These are phyloP conservation scores for Steinernema khuongi DNA, from an alignment of 1,140 invertebrate genomes.

Conservation along the genomic window DNA sequence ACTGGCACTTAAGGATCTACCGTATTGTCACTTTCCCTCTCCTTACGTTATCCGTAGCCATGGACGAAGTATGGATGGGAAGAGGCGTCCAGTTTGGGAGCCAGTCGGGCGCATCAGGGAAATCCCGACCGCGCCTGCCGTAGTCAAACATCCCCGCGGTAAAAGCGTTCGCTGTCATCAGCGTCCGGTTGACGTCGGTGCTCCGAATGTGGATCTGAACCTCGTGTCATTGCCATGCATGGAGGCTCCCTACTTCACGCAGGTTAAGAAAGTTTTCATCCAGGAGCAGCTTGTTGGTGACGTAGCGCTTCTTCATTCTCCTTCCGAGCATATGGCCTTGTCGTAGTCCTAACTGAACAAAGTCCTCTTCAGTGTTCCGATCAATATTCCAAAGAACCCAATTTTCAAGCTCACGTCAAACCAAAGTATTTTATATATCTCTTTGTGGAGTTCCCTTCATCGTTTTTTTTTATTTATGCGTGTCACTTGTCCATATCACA, in stretches of 20 bases:
- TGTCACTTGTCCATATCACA: no score
- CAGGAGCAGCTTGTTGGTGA: not conserved
- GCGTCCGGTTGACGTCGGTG: slow-evolving; percentile 36
- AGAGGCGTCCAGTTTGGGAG: slow-evolving; percentile 36
- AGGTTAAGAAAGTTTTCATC: not conserved
- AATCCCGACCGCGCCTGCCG: slow-evolving; percentile 30
- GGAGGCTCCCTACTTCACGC: not conserved
- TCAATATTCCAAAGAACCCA: not conserved
- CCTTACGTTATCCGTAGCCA: slow-evolving; percentile 25
- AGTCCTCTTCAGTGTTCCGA: no score
- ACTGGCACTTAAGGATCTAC: no score
- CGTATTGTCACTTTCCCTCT: no score
- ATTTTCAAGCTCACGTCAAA: not conserved
- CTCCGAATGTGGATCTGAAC: slow-evolving; percentile 37
- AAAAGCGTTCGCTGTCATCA: slow-evolving; percentile 31
- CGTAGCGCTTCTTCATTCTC: not conserved
- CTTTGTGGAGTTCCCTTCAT: no score
- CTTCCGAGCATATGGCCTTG: not conserved
- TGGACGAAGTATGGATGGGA: slow-evolving; percentile 34
- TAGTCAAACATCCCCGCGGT: slow-evolving; percentile 39
- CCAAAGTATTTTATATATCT: no score
- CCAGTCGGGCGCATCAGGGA: slow-evolving; percentile 29
- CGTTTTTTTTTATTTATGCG: no score
- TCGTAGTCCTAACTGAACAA: not conserved
- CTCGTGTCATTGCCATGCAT: not conserved